A percentile compares a stretch with the other conserved stretches of the same genome.
phyloP scores from a whole-genome alignment of 2,888 invertebrate genomes.

The Tipula lateralis region DNA sequence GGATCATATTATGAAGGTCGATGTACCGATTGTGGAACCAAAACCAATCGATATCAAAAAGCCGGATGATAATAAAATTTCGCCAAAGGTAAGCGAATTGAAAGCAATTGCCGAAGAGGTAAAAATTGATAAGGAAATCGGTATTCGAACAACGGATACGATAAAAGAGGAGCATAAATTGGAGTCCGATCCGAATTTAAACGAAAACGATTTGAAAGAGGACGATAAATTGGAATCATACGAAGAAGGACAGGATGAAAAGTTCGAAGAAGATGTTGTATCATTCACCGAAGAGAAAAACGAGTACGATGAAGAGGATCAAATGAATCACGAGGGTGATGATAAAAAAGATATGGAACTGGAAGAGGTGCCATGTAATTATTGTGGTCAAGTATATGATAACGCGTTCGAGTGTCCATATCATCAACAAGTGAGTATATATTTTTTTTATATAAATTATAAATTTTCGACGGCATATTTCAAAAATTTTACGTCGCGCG shows the following conservation, averaged over 20 bases:
- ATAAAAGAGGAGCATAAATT: not conserved
- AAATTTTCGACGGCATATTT: constrained; percentile 24
- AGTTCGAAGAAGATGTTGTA: not conserved
- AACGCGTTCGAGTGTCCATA: not conserved
- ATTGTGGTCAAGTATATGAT: not conserved
- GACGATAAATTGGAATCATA: constrained; percentile 5
- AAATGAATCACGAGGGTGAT: not conserved
- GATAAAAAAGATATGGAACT: not conserved
- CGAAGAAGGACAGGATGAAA: not conserved
- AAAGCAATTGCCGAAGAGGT: not conserved
- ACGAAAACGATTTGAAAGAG: not conserved
- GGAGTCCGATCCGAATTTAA: not conserved
- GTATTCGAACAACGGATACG: not conserved
- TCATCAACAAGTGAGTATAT: not conserved
- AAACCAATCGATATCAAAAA: not conserved
- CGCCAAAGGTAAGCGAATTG: not conserved
- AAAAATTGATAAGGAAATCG: not conserved
- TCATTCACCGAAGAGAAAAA: not conserved
- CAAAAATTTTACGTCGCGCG: not conserved
- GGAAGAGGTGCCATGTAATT: not conserved
- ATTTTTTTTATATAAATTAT: not conserved
- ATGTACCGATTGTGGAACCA: not conserved
- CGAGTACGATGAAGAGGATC: not conserved
- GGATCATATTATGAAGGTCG: not conserved
- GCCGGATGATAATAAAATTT: not conserved